These are phyloP conservation scores for Epistrophella euchroma DNA, from an alignment of 2,888 invertebrate species.

Conservation along the genomic window DNA sequence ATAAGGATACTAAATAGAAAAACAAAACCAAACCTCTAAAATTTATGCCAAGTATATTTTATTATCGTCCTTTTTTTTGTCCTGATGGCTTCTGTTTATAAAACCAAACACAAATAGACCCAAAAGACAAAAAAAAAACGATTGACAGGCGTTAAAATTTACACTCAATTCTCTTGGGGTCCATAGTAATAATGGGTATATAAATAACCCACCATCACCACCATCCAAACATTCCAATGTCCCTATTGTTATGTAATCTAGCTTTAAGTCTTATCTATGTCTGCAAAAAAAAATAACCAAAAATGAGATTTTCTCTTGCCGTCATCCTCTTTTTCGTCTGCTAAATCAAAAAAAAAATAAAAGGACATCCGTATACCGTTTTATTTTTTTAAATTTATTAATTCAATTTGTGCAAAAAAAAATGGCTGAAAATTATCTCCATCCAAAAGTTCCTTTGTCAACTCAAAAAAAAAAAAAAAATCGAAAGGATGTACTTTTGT, in stretches of 20 bases:
- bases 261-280: constrained; percentile 22
- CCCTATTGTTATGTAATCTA: constrained; percentile 19
- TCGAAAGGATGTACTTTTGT: constrained; percentile 31
- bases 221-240: background rate
- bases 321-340: background rate
- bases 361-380: constrained; percentile 37
- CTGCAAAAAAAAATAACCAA: constrained; percentile 24
- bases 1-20: background rate
- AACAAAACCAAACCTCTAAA: background rate
- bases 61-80: background rate
- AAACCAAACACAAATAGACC: constrained; percentile 22
- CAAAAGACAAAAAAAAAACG: background rate
- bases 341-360: background rate
- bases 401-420: constrained; percentile 37
- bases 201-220: background rate
- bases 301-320: constrained; percentile 13
- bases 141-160: constrained; percentile 37
- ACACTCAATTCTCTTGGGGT: constrained; percentile 32
- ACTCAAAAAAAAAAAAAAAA: no score
- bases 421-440: background rate
- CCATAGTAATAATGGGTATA: background rate
- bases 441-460: constrained; percentile 19
- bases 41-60: background rate
- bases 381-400: constrained; percentile 39
- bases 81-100: background rate